phyloP scores from a whole-genome alignment of 2,888 invertebrate species.

The Drosophila kambysellisi region DNA sequence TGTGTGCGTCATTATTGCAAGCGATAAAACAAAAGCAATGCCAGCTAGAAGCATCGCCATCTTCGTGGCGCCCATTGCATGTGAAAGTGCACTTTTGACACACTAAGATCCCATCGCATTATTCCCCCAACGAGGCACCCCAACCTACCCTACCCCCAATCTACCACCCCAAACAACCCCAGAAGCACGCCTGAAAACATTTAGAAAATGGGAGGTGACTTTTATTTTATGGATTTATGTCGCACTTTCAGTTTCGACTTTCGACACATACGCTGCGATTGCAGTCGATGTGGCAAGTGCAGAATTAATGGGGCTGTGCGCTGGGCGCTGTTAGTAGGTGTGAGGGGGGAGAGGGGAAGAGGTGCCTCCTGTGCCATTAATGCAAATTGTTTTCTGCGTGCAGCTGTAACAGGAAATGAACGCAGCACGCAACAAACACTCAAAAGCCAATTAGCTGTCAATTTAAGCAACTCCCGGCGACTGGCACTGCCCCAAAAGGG shows the following conservation, averaged over 20 bases:
- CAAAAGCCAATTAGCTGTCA: constrained; percentile 62
- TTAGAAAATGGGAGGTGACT: constrained; percentile 17
- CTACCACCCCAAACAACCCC: background rate
- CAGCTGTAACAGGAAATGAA: constrained; percentile 66
- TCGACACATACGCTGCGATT: constrained; percentile 37
- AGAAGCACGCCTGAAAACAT: constrained; percentile 21
- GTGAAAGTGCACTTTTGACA: constrained; percentile 63
- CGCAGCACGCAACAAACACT: constrained; percentile 65
- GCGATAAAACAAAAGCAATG: constrained; percentile 40
- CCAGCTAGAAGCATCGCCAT: constrained; percentile 28
- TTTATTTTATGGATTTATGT: constrained; percentile 49
- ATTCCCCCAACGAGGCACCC: background rate
- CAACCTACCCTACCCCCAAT: constrained; percentile 4
- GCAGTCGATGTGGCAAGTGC: constrained; percentile 22
- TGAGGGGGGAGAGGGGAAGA: background rate
- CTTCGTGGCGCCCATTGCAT: constrained; percentile 47
- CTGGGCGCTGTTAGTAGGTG: background rate
- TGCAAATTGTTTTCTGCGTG: constrained; percentile 66
- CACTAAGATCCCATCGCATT: constrained; percentile 34
- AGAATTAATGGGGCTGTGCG: constrained; percentile 9
- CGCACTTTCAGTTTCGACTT: constrained; percentile 66
- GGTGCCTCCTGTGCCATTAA: constrained; percentile 44
- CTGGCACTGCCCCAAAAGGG: constrained; percentile 3
- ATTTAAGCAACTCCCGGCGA: constrained; percentile 47
- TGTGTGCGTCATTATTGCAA: constrained; percentile 49